Conservation (phyloP, 1,140 invertebrate species). For the Halotydeus destructor region DNA sequence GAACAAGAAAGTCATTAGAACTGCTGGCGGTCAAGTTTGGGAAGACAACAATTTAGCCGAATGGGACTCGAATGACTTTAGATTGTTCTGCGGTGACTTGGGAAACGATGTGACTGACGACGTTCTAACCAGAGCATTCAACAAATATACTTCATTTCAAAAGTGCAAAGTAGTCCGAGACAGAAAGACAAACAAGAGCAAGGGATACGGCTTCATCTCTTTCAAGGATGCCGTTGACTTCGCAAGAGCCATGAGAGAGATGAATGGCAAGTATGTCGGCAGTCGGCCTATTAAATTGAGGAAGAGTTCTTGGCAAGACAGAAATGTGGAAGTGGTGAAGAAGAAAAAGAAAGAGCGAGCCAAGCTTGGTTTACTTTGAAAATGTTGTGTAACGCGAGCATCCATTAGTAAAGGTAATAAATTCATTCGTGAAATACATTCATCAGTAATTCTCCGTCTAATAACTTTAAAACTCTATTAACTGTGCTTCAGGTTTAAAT, state of each 20-base stretch:
- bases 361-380: too few species aligned
- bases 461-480: too few species aligned
- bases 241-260: constrained; percentile 73
- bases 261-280: constrained; percentile 59
- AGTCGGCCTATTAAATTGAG: constrained; percentile 91
- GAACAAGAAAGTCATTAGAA: constrained; percentile 54
- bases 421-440: too few species aligned
- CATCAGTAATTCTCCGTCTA: too few species aligned
- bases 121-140: constrained; percentile 73
- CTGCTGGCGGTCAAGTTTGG: constrained; percentile 80
- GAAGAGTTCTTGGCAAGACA: constrained; percentile 86
- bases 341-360: constrained; percentile 40
- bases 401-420: too few species aligned
- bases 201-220: constrained; percentile 96
- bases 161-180: constrained; percentile 88
- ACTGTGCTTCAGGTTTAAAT: too few species aligned
- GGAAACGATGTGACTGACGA: constrained; percentile 99
- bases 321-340: constrained; percentile 73
- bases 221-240: constrained; percentile 96
- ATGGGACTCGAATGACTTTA: constrained; percentile 89
- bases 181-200: constrained; percentile 90
- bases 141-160: constrained; percentile 81
- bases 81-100: constrained; percentile 95
- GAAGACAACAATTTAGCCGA: constrained; percentile 68
- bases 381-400: too few species aligned